Evolutionary conservation across 2,113 vertebrate species (phyloP).

Genomic region (Silurus asotus): DNA sequence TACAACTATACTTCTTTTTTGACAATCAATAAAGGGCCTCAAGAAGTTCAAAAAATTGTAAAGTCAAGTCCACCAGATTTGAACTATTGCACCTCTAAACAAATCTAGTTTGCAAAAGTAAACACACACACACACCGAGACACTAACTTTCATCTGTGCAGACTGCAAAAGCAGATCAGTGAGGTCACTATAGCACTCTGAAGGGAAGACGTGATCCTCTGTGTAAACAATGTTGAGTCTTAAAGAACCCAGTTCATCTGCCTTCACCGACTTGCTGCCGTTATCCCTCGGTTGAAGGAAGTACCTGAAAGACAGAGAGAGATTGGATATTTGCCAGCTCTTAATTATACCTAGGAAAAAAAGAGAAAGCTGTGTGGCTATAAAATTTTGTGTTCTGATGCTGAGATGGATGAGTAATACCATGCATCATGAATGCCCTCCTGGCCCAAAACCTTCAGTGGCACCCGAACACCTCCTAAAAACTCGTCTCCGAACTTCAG

Average conservation of each 20-base stretch:
- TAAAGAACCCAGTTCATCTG: conserved; percentile 92
- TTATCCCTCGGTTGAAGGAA: conserved; percentile 95
- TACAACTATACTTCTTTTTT: too few relatives aligned
- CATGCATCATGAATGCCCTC: conserved; percentile 89
- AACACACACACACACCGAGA: neutral
- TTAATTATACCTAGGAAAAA: neutral
- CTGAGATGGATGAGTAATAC: conserved; percentile 66
- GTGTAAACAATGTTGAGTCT: conserved; percentile 97
- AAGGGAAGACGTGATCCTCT: conserved; percentile 95
- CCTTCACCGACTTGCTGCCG: conserved; percentile 87
- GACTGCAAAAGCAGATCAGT: conserved; percentile 88
- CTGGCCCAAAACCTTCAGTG: conserved; percentile 85
- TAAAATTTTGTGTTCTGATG: neutral
- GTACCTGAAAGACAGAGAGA: conserved; percentile 77
- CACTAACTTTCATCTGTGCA: conserved; percentile 82
- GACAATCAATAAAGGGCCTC: neutral
- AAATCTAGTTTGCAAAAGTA: neutral
- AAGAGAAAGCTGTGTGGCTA: neutral
- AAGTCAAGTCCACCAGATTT: neutral
- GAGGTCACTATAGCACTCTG: conserved; percentile 88
- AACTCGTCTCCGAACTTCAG: conserved; percentile 98
- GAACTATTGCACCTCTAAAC: neutral
- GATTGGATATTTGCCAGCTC: neutral
- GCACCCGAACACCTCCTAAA: conserved; percentile 89
- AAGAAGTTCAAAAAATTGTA: neutral